These are phyloP conservation scores for Ammodytes marinus DNA, from an alignment of 2,113 vertebrate species.

Conservation along the genomic window DNA sequence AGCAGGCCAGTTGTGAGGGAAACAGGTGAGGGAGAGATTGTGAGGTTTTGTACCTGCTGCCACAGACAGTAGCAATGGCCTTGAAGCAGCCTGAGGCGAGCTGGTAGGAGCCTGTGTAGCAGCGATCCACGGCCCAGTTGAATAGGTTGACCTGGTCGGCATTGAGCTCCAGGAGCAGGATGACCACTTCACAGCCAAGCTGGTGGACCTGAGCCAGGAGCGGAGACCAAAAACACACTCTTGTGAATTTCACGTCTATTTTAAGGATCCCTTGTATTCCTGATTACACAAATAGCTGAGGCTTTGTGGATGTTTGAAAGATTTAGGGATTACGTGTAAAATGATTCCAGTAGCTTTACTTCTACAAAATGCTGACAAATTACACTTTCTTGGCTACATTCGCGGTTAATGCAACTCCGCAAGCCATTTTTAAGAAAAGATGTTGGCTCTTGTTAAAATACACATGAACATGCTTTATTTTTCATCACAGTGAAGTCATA, in stretches of 20 bases:
- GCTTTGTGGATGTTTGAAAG: constrained; percentile 11
- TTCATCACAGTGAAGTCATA: constrained; percentile 28
- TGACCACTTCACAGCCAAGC: constrained; percentile 96
- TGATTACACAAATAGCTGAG: constrained; percentile 17
- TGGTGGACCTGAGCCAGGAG: constrained; percentile 90
- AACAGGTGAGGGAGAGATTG: constrained; percentile 2
- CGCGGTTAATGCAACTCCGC: constrained; percentile 3
- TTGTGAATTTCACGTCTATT: background rate
- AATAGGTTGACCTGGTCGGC: constrained; percentile 96
- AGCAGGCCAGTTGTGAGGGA: background rate
- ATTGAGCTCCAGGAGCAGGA: constrained; percentile 95
- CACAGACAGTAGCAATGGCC: constrained; percentile 96
- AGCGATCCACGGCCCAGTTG: constrained; percentile 98
- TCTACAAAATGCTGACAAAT: constrained; percentile 21
- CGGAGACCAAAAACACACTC: background rate
- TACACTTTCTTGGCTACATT: constrained; percentile 5
- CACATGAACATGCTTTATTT: constrained; percentile 41
- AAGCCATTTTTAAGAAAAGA: constrained; percentile 25
- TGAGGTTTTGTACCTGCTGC: constrained; percentile 89
- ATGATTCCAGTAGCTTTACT: constrained; percentile 12
- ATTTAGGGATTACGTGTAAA: background rate
- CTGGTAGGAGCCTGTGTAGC: constrained; percentile 96
- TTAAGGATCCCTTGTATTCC: background rate
- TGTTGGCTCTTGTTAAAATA: constrained; percentile 1
- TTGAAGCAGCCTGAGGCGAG: constrained; percentile 98